A percentile compares a stretch with the other conserved stretches of the same genome.
Conservation (phyloP, 2,888 invertebrate species). For the Andrena camellia region DNA sequence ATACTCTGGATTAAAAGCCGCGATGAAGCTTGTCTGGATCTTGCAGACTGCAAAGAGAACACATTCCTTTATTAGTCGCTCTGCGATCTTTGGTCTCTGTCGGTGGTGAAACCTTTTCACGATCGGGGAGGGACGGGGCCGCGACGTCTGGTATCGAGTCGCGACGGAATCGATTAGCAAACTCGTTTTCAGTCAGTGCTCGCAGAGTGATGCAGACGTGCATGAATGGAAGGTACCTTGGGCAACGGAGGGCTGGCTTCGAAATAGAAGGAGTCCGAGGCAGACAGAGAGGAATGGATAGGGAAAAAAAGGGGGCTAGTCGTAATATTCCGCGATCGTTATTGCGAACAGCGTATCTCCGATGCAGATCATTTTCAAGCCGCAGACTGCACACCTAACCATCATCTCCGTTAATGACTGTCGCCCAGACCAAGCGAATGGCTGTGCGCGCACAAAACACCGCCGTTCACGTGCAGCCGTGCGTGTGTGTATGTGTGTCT, state of each 20-base stretch:
- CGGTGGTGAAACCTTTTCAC: constrained; percentile 16
- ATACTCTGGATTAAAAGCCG: constrained; percentile 17
- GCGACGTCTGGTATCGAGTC: constrained; percentile 53
- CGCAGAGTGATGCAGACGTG: constrained; percentile 28
- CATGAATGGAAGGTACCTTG: constrained; percentile 22
- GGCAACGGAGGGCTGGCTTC: constrained; percentile 26
- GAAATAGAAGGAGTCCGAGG: constrained; percentile 19
- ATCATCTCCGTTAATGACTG: constrained; percentile 81
- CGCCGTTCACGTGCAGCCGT: not conserved
- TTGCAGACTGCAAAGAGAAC: constrained; percentile 2
- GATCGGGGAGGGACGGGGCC: constrained; percentile 5
- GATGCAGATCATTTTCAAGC: constrained; percentile 76
- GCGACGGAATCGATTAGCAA: constrained; percentile 75
- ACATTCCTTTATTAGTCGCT: constrained; percentile 11
- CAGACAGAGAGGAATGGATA: not conserved
- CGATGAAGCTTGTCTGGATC: not conserved
- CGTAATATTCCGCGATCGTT: constrained; percentile 75
- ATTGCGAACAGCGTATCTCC: constrained; percentile 64
- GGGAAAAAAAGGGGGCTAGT: constrained; percentile 27
- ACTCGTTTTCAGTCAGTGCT: constrained; percentile 49
- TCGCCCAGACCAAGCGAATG: constrained; percentile 55
- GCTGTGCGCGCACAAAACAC: constrained; percentile 43
- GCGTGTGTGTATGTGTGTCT: not conserved
- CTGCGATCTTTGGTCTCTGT: not conserved
- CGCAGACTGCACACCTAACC: constrained; percentile 71